These are phyloP conservation scores for Drosophila testacea DNA, from an alignment of 2,888 invertebrate genomes.

Conservation along the genomic window DNA sequence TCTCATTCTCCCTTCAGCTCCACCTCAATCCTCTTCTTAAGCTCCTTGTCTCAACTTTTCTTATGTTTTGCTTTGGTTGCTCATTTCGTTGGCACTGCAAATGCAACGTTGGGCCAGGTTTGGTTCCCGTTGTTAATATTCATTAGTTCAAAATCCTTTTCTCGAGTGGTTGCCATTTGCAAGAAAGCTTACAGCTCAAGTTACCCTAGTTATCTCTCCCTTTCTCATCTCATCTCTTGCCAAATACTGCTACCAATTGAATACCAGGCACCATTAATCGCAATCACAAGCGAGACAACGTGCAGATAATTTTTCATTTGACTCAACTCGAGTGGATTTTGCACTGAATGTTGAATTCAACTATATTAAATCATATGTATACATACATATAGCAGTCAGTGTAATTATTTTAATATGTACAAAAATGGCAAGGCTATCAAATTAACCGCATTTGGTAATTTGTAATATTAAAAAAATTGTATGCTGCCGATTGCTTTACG, in stretches of 20 bases:
- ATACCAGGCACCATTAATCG: slow-evolving; percentile 66
- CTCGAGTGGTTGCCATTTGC: slow-evolving; percentile 54
- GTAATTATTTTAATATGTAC: slow-evolving; percentile 2
- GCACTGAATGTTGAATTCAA: slow-evolving; percentile 18
- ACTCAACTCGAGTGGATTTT: slow-evolving; percentile 45
- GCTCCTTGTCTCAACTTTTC: background rate
- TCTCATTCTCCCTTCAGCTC: no score
- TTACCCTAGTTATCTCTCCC: slow-evolving; percentile 29
- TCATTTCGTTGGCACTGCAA: slow-evolving; percentile 8
- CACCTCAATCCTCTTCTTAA: background rate
- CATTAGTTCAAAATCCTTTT: slow-evolving; percentile 73
- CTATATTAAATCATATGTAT: slow-evolving; percentile 1
- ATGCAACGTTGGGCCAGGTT: slow-evolving; percentile 11
- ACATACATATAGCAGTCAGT: background rate
- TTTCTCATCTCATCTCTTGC: background rate
- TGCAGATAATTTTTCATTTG: slow-evolving; percentile 71
- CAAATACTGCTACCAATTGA: slow-evolving; percentile 36
- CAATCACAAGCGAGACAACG: slow-evolving; percentile 66
- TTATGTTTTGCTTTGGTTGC: slow-evolving; percentile 8
- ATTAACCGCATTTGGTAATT: no score
- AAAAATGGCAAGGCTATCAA: background rate
- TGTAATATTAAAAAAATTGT: no score
- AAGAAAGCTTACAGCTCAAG: slow-evolving; percentile 51
- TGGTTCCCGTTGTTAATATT: slow-evolving; percentile 66
- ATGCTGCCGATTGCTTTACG: no score